phyloP scores from a whole-genome alignment of 1,140 invertebrate species.

The Caenorhabditis inopinata region DNA sequence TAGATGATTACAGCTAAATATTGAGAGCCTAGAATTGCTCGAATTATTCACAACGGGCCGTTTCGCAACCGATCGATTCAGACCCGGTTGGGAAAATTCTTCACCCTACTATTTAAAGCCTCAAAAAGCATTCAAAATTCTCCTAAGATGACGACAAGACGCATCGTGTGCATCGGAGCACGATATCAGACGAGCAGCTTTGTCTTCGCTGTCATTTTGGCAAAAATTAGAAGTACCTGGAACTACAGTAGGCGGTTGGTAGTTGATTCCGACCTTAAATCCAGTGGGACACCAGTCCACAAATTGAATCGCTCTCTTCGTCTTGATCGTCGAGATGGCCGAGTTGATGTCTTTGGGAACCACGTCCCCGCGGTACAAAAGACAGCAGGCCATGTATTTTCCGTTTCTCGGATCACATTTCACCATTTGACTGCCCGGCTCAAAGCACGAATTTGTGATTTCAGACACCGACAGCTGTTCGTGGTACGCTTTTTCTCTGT shows the following conservation, averaged over 20 bases:
- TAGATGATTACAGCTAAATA: too few relatives aligned
- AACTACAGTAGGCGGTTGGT: slow-evolving; percentile 59
- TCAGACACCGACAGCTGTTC: slow-evolving; percentile 78
- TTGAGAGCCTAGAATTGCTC: too few relatives aligned
- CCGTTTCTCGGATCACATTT: slow-evolving; percentile 71
- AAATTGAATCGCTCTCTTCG: slow-evolving; percentile 67
- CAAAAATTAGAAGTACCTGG: background rate
- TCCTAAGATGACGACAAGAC: too few relatives aligned
- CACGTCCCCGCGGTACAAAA: slow-evolving; percentile 79
- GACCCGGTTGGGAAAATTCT: too few relatives aligned
- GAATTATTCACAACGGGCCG: too few relatives aligned
- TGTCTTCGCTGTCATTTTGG: too few relatives aligned
- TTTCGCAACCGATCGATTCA: too few relatives aligned
- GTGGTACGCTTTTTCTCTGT: slow-evolving; percentile 73
- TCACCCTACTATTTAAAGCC: too few relatives aligned
- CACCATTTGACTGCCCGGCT: slow-evolving; percentile 81
- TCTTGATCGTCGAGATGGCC: slow-evolving; percentile 66
- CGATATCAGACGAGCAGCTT: too few relatives aligned
- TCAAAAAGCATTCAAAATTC: too few relatives aligned
- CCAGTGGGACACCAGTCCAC: slow-evolving; percentile 64
- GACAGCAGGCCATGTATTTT: slow-evolving; percentile 79
- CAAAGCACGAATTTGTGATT: slow-evolving; percentile 80
- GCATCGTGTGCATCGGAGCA: too few relatives aligned
- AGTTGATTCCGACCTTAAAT: slow-evolving; percentile 66
- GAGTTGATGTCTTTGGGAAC: slow-evolving; percentile 72